Base-by-base conservation (phyloP, 2,113 vertebrate species). In the Erythrocercus mccallii region DNA sequence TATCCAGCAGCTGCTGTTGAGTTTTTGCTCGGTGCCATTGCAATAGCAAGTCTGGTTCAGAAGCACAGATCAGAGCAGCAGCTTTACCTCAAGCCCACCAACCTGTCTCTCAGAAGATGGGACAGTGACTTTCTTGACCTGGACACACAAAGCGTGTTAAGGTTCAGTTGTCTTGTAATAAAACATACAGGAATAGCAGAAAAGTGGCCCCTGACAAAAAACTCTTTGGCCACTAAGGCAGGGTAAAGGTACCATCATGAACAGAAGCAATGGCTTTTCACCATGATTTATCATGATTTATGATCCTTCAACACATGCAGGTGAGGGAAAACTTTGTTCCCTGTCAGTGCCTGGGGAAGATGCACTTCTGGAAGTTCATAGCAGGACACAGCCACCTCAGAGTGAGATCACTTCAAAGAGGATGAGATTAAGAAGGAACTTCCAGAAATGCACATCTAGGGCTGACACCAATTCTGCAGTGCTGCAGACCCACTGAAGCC, bases 51-150 rank as follows among this genome's bases (percentile, higher is more conserved):
- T 97, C 90, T 95, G 95, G 84, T 53, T 95, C 93, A 97, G 94
- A 95, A 98, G 98, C 97, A 96, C 80, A 65, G 82, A 88, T 95
- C 90, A 97, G 81, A 95, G 91, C 95, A 98, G 97, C 96, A 97
- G 95, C 97, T 97, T 98, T 98, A 99, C 98, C 98, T 99, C 98
- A 86, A 98, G 97, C 95, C 98, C 98, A 98, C 98, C 97, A 97
- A 98, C 97, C 98, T 98, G 97, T 98, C 98, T 98, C 96, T 97
- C 97, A 96, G 98, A 95, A 96, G 98, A 97, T 90, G 97, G 97
- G 91, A 98, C 65, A 97, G 98, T 96, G 95, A 97, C 95, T 98
- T 96, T 98, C 98, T 98, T 98, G 98, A 98, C 98, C 98, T 99
- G 98, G 97, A 97, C 97, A 97, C 98, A 98, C 95, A 98, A 98